Evolutionary conservation across 2,113 vertebrate species (phyloP).

Genomic region (Daphoenositta chrysoptera): DNA sequence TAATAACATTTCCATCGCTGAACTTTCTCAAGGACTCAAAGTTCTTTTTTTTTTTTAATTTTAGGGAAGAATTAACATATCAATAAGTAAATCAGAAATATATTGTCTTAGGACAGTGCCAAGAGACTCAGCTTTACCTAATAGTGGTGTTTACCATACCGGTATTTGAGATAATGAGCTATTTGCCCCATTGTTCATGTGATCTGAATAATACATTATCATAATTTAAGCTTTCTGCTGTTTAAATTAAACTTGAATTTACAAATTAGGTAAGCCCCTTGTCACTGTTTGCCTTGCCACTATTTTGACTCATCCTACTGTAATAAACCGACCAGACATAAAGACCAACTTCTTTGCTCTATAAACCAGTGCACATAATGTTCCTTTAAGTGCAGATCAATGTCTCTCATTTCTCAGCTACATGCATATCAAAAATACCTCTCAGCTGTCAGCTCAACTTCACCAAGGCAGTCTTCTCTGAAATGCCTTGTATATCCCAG

Average conservation of each 20-base stretch:
- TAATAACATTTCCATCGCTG: neutral
- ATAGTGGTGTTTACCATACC: neutral
- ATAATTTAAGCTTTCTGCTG: neutral
- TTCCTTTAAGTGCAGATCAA: conserved; percentile 32
- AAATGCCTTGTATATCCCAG: neutral
- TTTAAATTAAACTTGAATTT: neutral
- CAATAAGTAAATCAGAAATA: neutral
- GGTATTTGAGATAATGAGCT: neutral
- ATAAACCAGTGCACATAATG: neutral
- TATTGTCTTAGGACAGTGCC: neutral
- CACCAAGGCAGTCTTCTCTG: neutral
- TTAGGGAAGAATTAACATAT: neutral
- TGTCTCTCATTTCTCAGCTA: neutral
- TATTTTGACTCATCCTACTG: neutral
- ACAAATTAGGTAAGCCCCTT: neutral
- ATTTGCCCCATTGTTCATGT: neutral
- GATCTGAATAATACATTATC: neutral
- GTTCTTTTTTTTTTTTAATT: neutral
- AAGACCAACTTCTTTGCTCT: neutral
- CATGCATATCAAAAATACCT: neutral
- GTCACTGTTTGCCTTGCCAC: neutral
- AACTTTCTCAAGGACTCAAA: neutral
- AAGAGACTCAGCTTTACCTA: neutral
- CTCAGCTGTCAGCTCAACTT: neutral
- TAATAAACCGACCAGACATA: neutral